Evolutionary conservation across 2,113 vertebrate species (phyloP), one percentile per base, ranked within the genome.

Genomic region (Rattus rattus): DNA sequence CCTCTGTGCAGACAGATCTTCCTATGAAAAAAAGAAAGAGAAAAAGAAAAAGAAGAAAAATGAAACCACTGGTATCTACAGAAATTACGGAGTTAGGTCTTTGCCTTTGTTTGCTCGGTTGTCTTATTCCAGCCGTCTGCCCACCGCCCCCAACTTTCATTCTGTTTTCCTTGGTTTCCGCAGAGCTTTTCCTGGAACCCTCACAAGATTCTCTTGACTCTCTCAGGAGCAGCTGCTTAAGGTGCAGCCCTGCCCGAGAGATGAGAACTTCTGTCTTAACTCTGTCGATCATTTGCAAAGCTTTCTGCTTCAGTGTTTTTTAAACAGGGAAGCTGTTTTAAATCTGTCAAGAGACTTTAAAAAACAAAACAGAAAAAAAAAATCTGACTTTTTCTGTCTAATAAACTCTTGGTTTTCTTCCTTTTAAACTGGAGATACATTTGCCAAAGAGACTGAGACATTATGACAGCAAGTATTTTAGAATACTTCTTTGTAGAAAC

Each of bases 241-340:
- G 88, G 90, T 54, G 63, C 59, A 86, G 76, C 43, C 70, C 13
- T 88, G 22, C 65, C 13, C 85, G 22, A 56, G 14, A 81, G 43
- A 72, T 7, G 17, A 67, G 1, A 70, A 39, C 26, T 69, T 84
- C 54, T n/a, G 39, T 61, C 69, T 86, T 89, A 91, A 43, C 83
- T 96, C 56, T 92, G 79, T 9, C 77, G 54, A 72, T 89, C 20
- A 88, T 89, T 90, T 88, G 24, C 13, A 85, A 70, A 30, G 61
- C 30, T 70, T 94, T 92, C 80, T 94, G 54, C 47, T 54, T 83
- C 63, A 59, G 56, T 94, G 20, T 61, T 79, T 43, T 65, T 36
- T 73, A 90, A 94, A 75, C 5, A 91, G 36, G 2, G 83, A 88
- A 33, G 2, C 52, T 95, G 43, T 67, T 84, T 94, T 80, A 65